Percentiles rank a stretch among this genome's conserved stretches.
These are phyloP conservation scores for Pogonocherus hispidulus DNA, from an alignment of 2,888 invertebrate genomes.

Conservation along the genomic window DNA sequence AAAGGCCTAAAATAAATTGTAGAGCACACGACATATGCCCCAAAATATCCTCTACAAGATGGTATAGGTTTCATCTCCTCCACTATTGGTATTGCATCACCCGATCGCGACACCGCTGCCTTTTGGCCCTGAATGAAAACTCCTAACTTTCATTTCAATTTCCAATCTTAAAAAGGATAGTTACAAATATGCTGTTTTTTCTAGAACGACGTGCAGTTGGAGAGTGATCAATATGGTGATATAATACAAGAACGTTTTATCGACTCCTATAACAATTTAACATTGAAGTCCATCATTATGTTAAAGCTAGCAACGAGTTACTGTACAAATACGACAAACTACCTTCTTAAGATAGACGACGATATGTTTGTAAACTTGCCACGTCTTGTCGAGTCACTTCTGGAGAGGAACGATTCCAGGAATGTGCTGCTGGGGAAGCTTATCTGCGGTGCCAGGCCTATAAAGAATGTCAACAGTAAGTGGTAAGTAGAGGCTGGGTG, in stretches of 20 bases:
- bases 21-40: too few relatives aligned
- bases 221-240: constrained; percentile 79
- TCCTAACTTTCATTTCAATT: too few relatives aligned
- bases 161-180: too few relatives aligned
- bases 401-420: constrained; percentile 55
- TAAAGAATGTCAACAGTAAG: constrained; percentile 81
- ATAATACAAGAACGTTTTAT: constrained; percentile 87
- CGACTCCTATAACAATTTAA: constrained; percentile 90
- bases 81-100: too few relatives aligned
- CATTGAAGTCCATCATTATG: constrained; percentile 87
- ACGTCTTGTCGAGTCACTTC: constrained; percentile 51
- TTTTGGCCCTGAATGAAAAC: too few relatives aligned
- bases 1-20: too few relatives aligned
- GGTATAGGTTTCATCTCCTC: too few relatives aligned
- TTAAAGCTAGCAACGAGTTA: constrained; percentile 83
- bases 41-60: too few relatives aligned
- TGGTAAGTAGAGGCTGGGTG: constrained; percentile 72
- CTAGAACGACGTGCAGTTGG: constrained; percentile 76
- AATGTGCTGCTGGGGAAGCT: constrained; percentile 80
- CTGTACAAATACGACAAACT: constrained; percentile 72
- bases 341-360: constrained; percentile 88
- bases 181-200: too few relatives aligned
- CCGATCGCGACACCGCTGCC: too few relatives aligned
- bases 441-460: constrained; percentile 84
- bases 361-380: constrained; percentile 86